phyloP scores from a whole-genome alignment of 2,888 invertebrate genomes.

The Parelbella ahira region DNA sequence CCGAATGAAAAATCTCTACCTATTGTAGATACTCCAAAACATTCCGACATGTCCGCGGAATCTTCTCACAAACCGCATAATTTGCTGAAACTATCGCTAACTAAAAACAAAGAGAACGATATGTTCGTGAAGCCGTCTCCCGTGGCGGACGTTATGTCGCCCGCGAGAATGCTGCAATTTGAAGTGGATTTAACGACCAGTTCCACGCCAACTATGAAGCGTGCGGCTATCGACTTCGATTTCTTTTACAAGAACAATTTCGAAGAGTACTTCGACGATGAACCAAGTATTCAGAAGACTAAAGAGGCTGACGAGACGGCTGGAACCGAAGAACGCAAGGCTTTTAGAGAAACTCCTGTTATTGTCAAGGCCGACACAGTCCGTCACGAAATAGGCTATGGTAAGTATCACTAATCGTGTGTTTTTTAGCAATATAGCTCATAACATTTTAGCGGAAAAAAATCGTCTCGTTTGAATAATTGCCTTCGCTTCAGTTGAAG shows the following conservation, averaged over 20 bases:
- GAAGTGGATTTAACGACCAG: conserved; percentile 53
- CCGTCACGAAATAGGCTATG: conserved; percentile 69
- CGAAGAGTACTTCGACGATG: conserved; percentile 55
- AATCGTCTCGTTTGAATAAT: no score
- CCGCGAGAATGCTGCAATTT: conserved; percentile 71
- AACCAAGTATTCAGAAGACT: conserved; percentile 33
- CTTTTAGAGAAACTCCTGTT: conserved; percentile 56
- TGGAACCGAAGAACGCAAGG: conserved; percentile 32
- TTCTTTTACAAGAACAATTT: conserved; percentile 64
- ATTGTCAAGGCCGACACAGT: conserved; percentile 62
- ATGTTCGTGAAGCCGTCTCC: conserved; percentile 65
- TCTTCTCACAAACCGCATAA: conserved; percentile 36
- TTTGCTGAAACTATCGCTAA: conserved; percentile 52
- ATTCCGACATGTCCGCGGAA: conserved; percentile 26
- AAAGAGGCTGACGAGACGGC: conserved; percentile 27
- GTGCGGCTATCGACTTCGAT: conserved; percentile 66
- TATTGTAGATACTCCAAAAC: conserved; percentile 49
- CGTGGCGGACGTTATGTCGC: conserved; percentile 62
- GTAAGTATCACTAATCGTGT: conserved; percentile 50
- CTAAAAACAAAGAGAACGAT: conserved; percentile 53
- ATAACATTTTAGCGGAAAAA: no score
- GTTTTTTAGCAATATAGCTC: no score
- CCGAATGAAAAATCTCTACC: conserved; percentile 38
- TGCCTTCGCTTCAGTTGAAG: no score
- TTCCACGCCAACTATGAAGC: conserved; percentile 70